Evolutionary conservation across 2,113 vertebrate species (phyloP), one percentile per base, ranked within the genome.

Genomic region (Cettia cetti): DNA sequence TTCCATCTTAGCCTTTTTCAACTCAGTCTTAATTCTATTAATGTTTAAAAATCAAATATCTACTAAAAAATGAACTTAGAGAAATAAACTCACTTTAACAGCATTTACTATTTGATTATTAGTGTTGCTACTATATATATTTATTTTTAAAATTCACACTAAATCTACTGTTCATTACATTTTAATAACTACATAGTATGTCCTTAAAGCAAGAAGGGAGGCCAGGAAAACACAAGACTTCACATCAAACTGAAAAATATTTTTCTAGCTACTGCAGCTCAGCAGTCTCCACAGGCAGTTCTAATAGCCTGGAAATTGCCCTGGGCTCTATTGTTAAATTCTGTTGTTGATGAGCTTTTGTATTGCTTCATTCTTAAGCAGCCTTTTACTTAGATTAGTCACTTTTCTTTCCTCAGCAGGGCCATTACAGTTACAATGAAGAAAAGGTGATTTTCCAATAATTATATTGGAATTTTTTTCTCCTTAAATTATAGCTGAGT

Each of bases 401-500:
- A 86, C 45, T 94, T 80, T 39, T 42, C 82, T 90, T 90, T 66
- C 40, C 76, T 83, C 68, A 72, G 37, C 39, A 77, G 27, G 82
- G 57, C 40, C 39, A 86, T 82, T 78, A 63, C 24, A 84, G 40
- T 49, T 31, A 64, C 66, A 90, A 69, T 39, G 60, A 91, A 90
- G 42, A 74, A 75, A 92, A 78, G 26, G 28, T 61, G 54, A 50
- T 77, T 76, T 92, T 56, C 59, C 66, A 92, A 75, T 70, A 88
- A 72, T 59, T 70, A 26, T 16, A 86, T 33, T 11, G 31, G 35
- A 56, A 1, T 23, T 35, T 77, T 85, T 63, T 64, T 13, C 47
- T 68, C 7, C 19, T 81, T 65, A 60, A 74, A 85, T 86, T 53
- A 50, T 60, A 98, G 97, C 90, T 98, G 44, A 98, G 98, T 30